Evolutionary conservation across 2,113 vertebrate genomes (phyloP).

Genomic region (Pipa parva): DNA sequence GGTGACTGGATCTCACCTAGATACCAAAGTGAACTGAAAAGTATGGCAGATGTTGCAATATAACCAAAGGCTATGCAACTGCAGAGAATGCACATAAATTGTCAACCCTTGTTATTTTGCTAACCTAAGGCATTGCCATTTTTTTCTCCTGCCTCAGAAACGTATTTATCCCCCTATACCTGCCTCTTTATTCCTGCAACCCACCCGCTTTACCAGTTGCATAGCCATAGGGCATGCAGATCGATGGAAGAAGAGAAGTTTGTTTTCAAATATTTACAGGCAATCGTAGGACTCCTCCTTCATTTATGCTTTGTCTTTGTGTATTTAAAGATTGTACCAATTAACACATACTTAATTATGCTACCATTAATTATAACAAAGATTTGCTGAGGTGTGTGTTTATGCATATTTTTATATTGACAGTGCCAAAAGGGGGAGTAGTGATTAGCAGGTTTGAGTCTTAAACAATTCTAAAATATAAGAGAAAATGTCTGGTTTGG

Average conservation of each 20-base stretch:
- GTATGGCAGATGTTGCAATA: background rate
- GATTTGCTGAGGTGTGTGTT: background rate
- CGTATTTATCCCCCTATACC: slow-evolving; percentile 25
- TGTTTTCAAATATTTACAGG: background rate
- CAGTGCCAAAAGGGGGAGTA: background rate
- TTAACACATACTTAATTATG: slow-evolving; percentile 26
- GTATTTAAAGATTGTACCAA: slow-evolving; percentile 5
- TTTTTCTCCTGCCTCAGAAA: slow-evolving; percentile 16
- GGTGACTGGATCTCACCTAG: background rate
- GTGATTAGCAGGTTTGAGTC: no score
- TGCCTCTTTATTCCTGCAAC: background rate
- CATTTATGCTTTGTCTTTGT: background rate
- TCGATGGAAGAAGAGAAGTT: background rate
- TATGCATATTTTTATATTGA: background rate
- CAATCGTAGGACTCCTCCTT: background rate
- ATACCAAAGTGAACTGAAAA: background rate
- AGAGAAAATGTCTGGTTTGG: no score
- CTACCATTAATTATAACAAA: slow-evolving; percentile 6
- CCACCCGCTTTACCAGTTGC: slow-evolving; percentile 10
- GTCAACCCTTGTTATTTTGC: slow-evolving; percentile 22
- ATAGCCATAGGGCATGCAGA: background rate
- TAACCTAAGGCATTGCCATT: slow-evolving; percentile 11
- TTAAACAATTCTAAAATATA: no score
- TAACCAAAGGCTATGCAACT: no score
- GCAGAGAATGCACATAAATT: slow-evolving; percentile 42